Evolutionary conservation across 2,113 vertebrate species (phyloP).

Genomic region (Australoheros scitulus): DNA sequence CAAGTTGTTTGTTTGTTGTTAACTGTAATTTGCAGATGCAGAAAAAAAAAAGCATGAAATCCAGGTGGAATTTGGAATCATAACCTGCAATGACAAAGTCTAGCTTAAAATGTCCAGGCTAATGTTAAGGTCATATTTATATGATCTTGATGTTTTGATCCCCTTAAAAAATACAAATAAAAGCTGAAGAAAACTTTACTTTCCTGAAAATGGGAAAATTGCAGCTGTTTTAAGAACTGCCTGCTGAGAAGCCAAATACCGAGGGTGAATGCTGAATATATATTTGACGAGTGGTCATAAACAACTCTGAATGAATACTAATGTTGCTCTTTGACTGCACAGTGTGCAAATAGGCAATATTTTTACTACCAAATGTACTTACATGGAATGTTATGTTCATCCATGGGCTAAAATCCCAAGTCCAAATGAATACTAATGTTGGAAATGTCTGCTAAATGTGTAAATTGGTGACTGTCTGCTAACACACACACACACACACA

Average conservation of each 20-base stretch:
- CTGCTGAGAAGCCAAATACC: background rate
- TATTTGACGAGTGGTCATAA: background rate
- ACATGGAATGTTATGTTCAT: background rate
- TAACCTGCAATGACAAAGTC: background rate
- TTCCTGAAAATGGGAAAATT: conserved; percentile 3
- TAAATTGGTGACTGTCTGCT: background rate
- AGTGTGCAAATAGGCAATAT: background rate
- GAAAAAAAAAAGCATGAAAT: background rate
- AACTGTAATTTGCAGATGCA: background rate
- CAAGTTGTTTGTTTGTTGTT: background rate
- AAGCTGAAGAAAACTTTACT: background rate
- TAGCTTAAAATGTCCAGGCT: background rate
- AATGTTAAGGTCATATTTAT: background rate
- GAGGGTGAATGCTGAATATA: background rate
- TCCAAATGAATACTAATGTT: background rate
- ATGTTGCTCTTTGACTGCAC: background rate
- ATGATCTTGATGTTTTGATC: background rate
- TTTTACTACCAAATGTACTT: background rate
- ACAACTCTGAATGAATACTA: conserved; percentile 19
- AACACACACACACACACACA: too few species aligned
- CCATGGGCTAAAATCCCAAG: background rate
- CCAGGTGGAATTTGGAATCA: background rate
- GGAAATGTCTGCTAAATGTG: background rate
- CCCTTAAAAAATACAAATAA: background rate
- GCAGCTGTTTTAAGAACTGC: conserved; percentile 8